phyloP scores from a whole-genome alignment of 2,888 invertebrate genomes.

The Branchipolynoe longqiensis region DNA sequence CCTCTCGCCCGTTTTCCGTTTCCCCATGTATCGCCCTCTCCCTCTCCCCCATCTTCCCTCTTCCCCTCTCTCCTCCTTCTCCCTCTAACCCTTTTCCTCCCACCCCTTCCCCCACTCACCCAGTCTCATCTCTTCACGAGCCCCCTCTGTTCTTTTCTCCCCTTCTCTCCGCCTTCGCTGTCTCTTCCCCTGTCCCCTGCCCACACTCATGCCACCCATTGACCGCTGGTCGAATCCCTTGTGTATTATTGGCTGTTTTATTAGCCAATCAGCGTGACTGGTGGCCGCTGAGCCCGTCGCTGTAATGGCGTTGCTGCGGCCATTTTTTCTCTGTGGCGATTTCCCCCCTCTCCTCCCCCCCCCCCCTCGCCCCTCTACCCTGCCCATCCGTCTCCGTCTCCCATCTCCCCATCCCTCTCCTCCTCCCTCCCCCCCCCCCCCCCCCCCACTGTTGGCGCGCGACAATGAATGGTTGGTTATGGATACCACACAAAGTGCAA shows the following conservation, averaged over 20 bases:
- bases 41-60: background rate
- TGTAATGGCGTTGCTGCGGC: slow-evolving; percentile 5
- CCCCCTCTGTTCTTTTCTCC: background rate
- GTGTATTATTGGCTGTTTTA: slow-evolving; percentile 42
- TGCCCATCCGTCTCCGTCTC: too few relatives aligned
- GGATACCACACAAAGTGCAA: too few relatives aligned
- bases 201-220: background rate
- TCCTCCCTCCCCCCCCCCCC: too few relatives aligned
- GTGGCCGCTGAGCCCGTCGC: background rate
- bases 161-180: background rate
- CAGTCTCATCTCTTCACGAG: background rate
- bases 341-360: too few relatives aligned
- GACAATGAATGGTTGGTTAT: too few relatives aligned
- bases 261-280: slow-evolving; percentile 35
- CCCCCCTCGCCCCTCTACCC: too few relatives aligned
- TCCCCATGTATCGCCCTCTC: background rate
- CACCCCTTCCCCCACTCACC: background rate
- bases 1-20: background rate
- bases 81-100: too few relatives aligned
- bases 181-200: background rate
- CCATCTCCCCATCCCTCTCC: too few relatives aligned
- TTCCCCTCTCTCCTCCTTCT: background rate
- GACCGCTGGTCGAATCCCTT: background rate
- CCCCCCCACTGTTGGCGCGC: too few relatives aligned
- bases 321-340: too few relatives aligned